Conservation (phyloP, 2,113 vertebrate species). For the Dendrocopos noguchii region DNA sequence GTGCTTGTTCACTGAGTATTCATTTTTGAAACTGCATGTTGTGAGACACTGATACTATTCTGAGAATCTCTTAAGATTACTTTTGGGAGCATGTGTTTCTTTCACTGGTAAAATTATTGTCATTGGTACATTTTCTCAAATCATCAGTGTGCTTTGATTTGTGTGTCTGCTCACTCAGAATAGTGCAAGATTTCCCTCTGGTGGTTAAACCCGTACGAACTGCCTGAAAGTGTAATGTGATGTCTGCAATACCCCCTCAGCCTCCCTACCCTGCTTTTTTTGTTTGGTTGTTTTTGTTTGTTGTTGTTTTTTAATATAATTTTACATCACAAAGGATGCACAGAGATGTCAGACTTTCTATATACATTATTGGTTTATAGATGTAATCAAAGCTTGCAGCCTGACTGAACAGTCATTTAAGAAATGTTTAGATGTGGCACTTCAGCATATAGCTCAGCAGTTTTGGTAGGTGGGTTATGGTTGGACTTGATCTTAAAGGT, state of each 20-base stretch:
- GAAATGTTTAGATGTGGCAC: too few species aligned
- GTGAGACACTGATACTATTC: neutral
- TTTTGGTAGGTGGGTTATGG: too few species aligned
- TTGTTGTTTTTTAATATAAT: neutral
- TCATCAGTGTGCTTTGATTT: rapidly evolving
- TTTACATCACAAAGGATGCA: rapidly evolving
- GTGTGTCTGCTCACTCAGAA: neutral
- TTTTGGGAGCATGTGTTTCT: rapidly evolving
- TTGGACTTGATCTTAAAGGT: too few species aligned
- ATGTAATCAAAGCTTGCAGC: neutral
- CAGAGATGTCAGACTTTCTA: neutral
- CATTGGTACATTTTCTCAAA: neutral
- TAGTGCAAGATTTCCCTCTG: constrained; percentile 22
- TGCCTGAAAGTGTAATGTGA: rapidly evolving
- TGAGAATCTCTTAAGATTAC: neutral
- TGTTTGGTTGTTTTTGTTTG: neutral
- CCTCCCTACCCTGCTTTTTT: too few species aligned
- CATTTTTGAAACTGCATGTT: neutral
- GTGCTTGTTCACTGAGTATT: neutral
- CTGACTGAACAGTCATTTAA: neutral
- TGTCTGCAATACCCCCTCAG: rapidly evolving
- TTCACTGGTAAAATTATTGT: neutral
- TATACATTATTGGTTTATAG: neutral
- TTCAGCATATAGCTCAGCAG: too few species aligned
- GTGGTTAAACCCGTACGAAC: neutral